These are phyloP conservation scores for Hypercompe scribonia DNA, from an alignment of 2,888 invertebrate species.

Conservation along the genomic window DNA sequence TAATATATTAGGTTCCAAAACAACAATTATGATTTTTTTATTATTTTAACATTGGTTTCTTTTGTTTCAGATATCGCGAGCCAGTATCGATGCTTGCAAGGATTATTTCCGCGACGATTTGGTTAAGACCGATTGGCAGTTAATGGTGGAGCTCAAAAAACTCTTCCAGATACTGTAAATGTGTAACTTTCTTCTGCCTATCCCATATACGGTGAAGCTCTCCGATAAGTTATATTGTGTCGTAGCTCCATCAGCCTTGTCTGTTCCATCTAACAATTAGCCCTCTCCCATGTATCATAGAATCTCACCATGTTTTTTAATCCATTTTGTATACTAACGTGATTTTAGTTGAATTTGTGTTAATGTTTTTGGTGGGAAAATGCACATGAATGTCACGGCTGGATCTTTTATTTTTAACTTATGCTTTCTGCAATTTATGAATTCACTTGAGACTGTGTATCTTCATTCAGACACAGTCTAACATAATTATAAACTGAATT, in stretches of 20 bases:
- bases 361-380: conserved; percentile 39
- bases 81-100: conserved; percentile 99
- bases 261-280: conserved; percentile 76
- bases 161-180: conserved; percentile 96
- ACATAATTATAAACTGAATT: not conserved
- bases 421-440: conserved; percentile 3
- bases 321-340: conserved; percentile 35
- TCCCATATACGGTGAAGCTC: conserved; percentile 57
- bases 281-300: conserved; percentile 53
- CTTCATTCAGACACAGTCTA: not conserved
- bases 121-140: conserved; percentile 98
- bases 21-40: not conserved
- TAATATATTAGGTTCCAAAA: not conserved
- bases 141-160: conserved; percentile 99
- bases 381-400: conserved; percentile 37
- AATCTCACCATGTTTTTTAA: conserved; percentile 54
- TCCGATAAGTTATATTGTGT: conserved; percentile 54
- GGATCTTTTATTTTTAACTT: conserved; percentile 38
- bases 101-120: conserved; percentile 99
- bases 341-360: conserved; percentile 33
- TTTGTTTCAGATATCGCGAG: conserved; percentile 94
- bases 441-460: not conserved
- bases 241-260: conserved; percentile 57
- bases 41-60: conserved; percentile 3
- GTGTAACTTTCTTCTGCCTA: conserved; percentile 36